phyloP scores from a whole-genome alignment of 2,113 vertebrate genomes.

The Gavia stellata region DNA sequence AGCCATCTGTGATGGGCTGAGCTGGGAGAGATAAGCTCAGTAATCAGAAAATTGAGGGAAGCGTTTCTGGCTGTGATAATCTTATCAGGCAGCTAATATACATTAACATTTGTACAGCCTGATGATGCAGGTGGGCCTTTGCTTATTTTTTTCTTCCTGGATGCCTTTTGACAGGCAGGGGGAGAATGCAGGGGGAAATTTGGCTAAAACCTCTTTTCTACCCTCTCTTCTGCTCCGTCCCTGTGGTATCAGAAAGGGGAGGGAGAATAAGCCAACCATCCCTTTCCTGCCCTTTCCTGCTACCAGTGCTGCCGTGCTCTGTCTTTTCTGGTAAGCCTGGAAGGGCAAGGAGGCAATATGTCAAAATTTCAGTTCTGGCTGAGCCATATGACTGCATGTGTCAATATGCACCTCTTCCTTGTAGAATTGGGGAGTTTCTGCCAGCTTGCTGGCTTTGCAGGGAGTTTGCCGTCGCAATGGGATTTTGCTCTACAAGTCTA shows the following conservation, averaged over 20 bases:
- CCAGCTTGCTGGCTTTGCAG: neutral
- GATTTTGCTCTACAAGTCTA: neutral
- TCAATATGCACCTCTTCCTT: neutral
- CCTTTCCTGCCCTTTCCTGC: neutral
- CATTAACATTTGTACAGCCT: slow-evolving; percentile 53
- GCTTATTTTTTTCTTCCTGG: neutral
- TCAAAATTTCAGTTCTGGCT: neutral
- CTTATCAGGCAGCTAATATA: slow-evolving; percentile 64
- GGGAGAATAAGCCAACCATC: neutral
- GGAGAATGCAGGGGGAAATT: neutral
- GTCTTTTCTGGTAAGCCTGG: neutral
- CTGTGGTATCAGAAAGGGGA: neutral
- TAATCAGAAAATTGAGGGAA: slow-evolving; percentile 75
- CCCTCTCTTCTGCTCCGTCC: neutral
- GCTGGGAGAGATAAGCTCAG: slow-evolving; percentile 58
- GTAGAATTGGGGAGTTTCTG: neutral
- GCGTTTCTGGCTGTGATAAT: slow-evolving; percentile 69
- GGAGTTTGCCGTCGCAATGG: neutral
- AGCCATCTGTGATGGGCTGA: slow-evolving; percentile 66
- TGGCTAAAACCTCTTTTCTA: neutral
- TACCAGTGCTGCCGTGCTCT: neutral
- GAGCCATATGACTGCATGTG: neutral
- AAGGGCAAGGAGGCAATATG: neutral
- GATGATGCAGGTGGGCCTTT: slow-evolving; percentile 43
- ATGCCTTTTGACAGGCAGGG: neutral